Evolutionary conservation across 2,888 invertebrate genomes (phyloP).

Genomic region (Imbricaverruca yamaguchii): DNA sequence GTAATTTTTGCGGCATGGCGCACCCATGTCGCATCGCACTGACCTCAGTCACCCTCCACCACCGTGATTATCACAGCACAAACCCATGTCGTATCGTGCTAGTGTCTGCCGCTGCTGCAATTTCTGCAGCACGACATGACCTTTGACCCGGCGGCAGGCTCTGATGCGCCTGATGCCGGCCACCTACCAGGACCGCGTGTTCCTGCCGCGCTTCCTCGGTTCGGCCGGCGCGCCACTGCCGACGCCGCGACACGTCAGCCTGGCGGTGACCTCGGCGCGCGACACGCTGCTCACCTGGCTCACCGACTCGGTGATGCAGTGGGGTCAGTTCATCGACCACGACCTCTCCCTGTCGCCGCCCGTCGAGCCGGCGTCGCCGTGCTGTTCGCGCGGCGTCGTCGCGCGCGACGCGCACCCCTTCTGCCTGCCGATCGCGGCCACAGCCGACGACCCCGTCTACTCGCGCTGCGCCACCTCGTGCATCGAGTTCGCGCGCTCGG

Average conservation of each 20-base stretch:
- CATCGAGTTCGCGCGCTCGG: neutral
- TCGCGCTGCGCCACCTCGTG: neutral
- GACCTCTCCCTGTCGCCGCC: constrained; percentile 32
- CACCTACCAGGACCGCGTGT: constrained; percentile 31
- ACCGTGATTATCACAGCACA: no score
- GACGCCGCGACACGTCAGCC: constrained; percentile 66
- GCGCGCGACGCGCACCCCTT: neutral
- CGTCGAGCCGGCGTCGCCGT: neutral
- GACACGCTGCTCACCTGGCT: constrained; percentile 57
- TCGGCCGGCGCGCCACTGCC: constrained; percentile 49
- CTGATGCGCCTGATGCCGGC: constrained; percentile 36
- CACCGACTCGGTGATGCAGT: constrained; percentile 53
- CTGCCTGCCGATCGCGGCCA: neutral
- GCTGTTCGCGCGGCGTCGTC: neutral
- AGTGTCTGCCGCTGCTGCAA: no score
- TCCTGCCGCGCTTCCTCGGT: constrained; percentile 46
- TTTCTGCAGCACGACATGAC: no score
- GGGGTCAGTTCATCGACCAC: constrained; percentile 33
- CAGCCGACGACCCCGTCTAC: neutral
- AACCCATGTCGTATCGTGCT: no score
- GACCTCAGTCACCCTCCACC: no score
- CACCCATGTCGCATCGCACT: no score
- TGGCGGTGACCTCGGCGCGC: constrained; percentile 51
- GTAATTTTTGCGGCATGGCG: no score
- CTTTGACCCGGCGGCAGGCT: no score